Conservation (phyloP, 1,140 invertebrate genomes). For the Drosophila albomicans region DNA sequence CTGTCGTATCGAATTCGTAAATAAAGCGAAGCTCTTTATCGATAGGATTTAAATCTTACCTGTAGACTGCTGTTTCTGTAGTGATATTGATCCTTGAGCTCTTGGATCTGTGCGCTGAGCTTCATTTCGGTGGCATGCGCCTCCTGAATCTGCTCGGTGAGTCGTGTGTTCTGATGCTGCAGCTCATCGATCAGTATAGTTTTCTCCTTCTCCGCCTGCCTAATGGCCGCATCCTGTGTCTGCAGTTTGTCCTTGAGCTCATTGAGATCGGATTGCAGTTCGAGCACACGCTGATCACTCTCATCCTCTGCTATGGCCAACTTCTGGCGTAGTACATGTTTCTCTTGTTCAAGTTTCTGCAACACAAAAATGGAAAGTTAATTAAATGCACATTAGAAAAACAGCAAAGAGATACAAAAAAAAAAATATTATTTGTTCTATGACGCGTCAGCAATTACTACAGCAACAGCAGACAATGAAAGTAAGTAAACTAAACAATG, state of each 20-base stretch:
- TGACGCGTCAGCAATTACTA: constrained; percentile 58
- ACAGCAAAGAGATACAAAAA: neutral
- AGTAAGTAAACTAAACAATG: constrained; percentile 70
- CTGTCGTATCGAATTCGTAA: constrained; percentile 76
- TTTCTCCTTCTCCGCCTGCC: constrained; percentile 92
- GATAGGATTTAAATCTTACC: constrained; percentile 61
- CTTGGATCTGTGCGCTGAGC: constrained; percentile 91
- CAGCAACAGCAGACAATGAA: constrained; percentile 63
- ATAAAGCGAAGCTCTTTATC: no score
- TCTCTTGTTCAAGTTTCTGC: constrained; percentile 97
- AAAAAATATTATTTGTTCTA: constrained; percentile 66
- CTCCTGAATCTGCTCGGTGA: constrained; percentile 94
- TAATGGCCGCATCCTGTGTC: constrained; percentile 86
- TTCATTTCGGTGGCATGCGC: constrained; percentile 92
- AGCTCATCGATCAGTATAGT: constrained; percentile 93
- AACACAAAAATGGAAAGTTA: constrained; percentile 76
- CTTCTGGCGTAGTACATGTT: constrained; percentile 93
- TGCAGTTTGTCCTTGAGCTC: constrained; percentile 89
- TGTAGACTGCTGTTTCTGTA: constrained; percentile 91
- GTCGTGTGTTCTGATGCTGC: constrained; percentile 94
- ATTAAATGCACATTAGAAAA: constrained; percentile 45
- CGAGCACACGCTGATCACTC: constrained; percentile 94
- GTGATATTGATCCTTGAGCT: constrained; percentile 93
- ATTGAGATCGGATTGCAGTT: constrained; percentile 94
- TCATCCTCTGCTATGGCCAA: constrained; percentile 94